Conservation (phyloP, 1,140 invertebrate species). For the Drosophila funebris region DNA sequence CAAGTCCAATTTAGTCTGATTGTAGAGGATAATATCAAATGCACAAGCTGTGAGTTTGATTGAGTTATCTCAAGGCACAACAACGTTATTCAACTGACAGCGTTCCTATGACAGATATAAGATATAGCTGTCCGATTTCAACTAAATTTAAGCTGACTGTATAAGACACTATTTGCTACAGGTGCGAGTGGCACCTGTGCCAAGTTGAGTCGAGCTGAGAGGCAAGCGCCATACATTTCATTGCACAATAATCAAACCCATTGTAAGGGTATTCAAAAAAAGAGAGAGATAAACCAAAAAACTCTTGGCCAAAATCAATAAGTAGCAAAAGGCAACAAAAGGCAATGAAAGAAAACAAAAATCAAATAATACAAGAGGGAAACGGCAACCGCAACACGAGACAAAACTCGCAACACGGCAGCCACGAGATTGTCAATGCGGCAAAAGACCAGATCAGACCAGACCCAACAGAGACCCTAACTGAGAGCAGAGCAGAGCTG, state of each 20-base stretch:
- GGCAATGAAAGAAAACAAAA: slow-evolving; percentile 43
- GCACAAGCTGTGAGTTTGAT: no score
- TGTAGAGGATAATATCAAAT: no score
- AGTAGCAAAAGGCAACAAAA: slow-evolving; percentile 64
- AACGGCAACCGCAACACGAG: slow-evolving; percentile 39
- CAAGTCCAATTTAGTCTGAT: no score
- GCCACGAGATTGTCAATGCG: slow-evolving; percentile 20
- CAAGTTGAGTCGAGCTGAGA: no score
- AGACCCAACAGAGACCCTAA: slow-evolving; percentile 12
- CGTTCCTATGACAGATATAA: not conserved
- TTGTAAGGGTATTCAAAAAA: not conserved
- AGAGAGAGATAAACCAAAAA: not conserved
- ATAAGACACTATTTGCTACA: no score
- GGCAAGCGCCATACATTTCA: no score
- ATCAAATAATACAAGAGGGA: slow-evolving; percentile 18
- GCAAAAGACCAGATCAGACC: not conserved
- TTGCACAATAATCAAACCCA: no score
- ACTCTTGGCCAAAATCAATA: slow-evolving; percentile 68
- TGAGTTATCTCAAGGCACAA: no score
- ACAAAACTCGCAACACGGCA: slow-evolving; percentile 28
- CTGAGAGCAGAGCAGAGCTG: not conserved
- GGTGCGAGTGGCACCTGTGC: no score
- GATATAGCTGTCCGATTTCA: no score
- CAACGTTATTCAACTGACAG: no score
- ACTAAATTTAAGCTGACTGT: no score